Evolutionary conservation across 2,113 vertebrate genomes (phyloP).

Genomic region (Hippocampus abdominalis): DNA sequence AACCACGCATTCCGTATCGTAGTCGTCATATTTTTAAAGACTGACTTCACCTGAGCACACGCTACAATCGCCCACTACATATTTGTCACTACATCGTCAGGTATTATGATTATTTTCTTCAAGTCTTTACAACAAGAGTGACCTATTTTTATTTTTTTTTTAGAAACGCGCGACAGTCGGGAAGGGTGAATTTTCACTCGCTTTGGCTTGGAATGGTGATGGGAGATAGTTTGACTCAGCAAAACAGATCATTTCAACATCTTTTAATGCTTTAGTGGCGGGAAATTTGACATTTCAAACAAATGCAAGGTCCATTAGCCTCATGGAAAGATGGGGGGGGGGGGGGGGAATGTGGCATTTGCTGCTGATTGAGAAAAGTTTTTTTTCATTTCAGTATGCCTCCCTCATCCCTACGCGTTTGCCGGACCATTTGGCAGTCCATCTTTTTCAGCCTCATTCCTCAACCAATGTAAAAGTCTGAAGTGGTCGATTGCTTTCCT

Average conservation of each 20-base stretch:
- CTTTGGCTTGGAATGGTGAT: not conserved
- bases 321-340: not conserved
- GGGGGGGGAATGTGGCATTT: not conserved
- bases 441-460: slow-evolving; percentile 15
- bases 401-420: not conserved
- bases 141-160: too few species aligned
- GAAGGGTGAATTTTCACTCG: not conserved
- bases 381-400: slow-evolving; percentile 9
- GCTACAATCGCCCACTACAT: too few species aligned
- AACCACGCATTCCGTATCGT: not conserved
- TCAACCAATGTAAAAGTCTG: slow-evolving; percentile 32
- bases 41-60: too few species aligned
- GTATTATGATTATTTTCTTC: too few species aligned
- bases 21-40: too few species aligned
- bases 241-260: not conserved
- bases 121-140: too few species aligned
- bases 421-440: slow-evolving; percentile 15
- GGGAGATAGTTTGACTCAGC: not conserved
- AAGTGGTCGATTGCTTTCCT: slow-evolving; percentile 43
- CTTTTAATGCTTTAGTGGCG: not conserved
- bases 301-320: not conserved
- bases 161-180: too few species aligned
- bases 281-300: not conserved
- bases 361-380: not conserved
- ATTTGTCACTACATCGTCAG: too few species aligned